Evolutionary conservation across 2,888 invertebrate genomes (phyloP).

Genomic region (Drosophila nr. fundita): DNA sequence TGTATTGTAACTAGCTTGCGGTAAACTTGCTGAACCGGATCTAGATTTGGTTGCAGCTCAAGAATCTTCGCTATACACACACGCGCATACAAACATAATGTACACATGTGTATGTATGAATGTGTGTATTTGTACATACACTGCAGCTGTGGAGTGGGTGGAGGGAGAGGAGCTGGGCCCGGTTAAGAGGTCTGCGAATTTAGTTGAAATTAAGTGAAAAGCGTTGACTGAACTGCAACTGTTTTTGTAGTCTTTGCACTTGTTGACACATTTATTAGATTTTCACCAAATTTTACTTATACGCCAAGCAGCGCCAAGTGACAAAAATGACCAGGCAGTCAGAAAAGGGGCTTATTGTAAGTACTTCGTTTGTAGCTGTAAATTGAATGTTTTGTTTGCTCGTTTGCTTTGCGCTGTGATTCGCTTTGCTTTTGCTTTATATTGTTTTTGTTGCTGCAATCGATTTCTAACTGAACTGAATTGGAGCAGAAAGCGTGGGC

Average conservation of each 20-base stretch:
- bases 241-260: constrained; percentile 52
- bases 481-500: constrained; percentile 79
- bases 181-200: constrained; percentile 48
- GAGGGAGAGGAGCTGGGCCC: constrained; percentile 5
- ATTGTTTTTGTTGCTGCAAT: constrained; percentile 63
- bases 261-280: constrained; percentile 75
- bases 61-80: constrained; percentile 66
- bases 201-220: constrained; percentile 72
- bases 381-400: constrained; percentile 58
- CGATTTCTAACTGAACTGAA: constrained; percentile 77
- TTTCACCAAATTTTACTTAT: constrained; percentile 78
- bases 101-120: background rate
- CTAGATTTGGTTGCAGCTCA: constrained; percentile 77
- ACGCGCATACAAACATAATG: constrained; percentile 6
- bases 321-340: constrained; percentile 30
- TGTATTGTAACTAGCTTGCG: constrained; percentile 74
- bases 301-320: constrained; percentile 52
- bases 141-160: constrained; percentile 24
- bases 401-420: constrained; percentile 43
- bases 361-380: constrained; percentile 54
- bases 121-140: background rate
- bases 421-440: constrained; percentile 49
- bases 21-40: constrained; percentile 80
- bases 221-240: constrained; percentile 39
- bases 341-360: constrained; percentile 5